Conservation (phyloP, 2,113 vertebrate genomes). For the Ursus arctos region DNA sequence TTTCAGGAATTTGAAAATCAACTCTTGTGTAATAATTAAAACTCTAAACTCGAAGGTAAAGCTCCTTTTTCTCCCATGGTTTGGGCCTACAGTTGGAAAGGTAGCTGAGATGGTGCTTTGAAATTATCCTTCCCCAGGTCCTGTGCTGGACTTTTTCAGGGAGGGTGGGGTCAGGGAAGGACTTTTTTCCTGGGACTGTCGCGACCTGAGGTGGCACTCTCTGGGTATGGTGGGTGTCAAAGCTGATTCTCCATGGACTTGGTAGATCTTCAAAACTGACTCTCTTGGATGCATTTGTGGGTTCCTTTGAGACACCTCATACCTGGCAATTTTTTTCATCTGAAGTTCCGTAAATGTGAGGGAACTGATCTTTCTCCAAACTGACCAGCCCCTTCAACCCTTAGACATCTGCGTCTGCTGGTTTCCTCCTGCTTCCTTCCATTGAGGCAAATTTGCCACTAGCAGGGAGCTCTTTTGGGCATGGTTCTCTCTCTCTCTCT, state of each 20-base stretch:
- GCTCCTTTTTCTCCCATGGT: not conserved
- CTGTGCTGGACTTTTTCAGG: not conserved
- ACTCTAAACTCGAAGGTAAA: not conserved
- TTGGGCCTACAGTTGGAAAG: not conserved
- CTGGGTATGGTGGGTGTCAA: not conserved
- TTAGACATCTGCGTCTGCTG: not conserved
- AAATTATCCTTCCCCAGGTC: too few relatives aligned
- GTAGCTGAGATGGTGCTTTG: not conserved
- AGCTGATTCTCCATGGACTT: not conserved
- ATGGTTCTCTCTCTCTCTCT: not conserved
- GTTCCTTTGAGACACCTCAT: not conserved
- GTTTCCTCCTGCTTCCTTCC: not conserved
- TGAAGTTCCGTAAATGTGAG: not conserved
- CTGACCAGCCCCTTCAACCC: not conserved
- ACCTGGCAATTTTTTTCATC: not conserved
- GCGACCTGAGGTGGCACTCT: not conserved
- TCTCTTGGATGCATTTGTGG: not conserved
- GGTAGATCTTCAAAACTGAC: not conserved
- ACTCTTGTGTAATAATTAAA: not conserved
- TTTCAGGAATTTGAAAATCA: not conserved
- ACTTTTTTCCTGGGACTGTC: not conserved
- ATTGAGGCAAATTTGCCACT: not conserved
- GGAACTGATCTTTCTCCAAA: not conserved
- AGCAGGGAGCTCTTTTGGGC: not conserved
- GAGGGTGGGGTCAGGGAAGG: not conserved